A percentile compares a stretch with the other conserved stretches of the same genome.
Evolutionary conservation across 2,113 vertebrate genomes (phyloP).

Genomic region (Bubalus kerabau): DNA sequence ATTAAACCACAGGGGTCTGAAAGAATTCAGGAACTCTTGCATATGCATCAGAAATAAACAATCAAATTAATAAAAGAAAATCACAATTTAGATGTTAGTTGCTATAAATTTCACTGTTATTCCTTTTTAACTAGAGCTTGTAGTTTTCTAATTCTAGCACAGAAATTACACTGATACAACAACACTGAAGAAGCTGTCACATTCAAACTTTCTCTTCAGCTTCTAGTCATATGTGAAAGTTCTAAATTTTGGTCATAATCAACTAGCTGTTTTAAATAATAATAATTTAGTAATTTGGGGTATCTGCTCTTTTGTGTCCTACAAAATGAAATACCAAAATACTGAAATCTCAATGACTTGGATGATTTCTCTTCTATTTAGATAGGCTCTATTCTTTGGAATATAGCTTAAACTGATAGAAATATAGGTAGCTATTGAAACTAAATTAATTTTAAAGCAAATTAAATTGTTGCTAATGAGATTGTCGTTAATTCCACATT

Average conservation of each 20-base stretch:
- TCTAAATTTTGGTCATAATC: not conserved
- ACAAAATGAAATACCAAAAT: not conserved
- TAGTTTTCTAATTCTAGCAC: not conserved
- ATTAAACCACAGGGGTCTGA: slow-evolving; percentile 81
- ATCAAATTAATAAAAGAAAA: slow-evolving; percentile 82
- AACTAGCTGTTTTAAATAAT: not conserved
- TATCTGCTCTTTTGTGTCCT: not conserved
- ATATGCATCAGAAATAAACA: slow-evolving; percentile 79
- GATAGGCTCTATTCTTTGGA: not conserved
- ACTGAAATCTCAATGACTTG: not conserved
- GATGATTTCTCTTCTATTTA: not conserved
- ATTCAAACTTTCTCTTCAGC: not conserved
- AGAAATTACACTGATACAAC: not conserved
- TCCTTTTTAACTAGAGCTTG: not conserved
- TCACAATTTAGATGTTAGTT: slow-evolving; percentile 75
- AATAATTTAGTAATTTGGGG: not conserved
- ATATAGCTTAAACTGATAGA: not conserved
- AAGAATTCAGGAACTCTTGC: slow-evolving; percentile 79
- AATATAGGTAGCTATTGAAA: not conserved
- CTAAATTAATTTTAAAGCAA: slow-evolving; percentile 37
- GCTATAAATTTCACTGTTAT: not conserved
- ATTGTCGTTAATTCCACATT: not conserved
- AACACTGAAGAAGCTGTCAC: rapidly evolving
- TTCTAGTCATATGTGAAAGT: not conserved
- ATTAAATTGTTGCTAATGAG: not conserved